Conservation (phyloP, 2,113 vertebrate genomes). For the Sceloporus tristichus region DNA sequence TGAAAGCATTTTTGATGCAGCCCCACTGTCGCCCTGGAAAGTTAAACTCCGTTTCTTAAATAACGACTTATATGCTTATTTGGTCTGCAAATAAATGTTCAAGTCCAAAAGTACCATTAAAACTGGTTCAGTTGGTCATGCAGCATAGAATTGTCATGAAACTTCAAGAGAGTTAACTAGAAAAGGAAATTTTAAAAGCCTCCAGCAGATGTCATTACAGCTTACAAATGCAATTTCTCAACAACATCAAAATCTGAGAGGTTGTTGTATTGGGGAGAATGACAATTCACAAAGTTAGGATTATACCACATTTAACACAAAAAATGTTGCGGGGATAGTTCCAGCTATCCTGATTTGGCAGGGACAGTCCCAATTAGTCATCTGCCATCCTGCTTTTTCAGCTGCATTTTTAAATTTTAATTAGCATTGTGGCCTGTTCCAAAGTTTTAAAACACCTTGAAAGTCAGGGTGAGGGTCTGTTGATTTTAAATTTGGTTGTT, state of each 20-base stretch:
- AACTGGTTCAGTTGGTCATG: background rate
- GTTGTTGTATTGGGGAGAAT: too few species aligned
- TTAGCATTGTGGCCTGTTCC: too few species aligned
- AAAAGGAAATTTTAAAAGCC: background rate
- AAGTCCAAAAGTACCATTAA: background rate
- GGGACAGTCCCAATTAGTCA: too few species aligned
- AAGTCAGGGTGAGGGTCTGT: too few species aligned
- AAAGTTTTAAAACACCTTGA: too few species aligned
- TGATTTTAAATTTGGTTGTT: too few species aligned
- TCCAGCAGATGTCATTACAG: conserved; percentile 40
- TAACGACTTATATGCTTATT: background rate
- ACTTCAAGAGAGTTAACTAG: background rate
- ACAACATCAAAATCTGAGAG: too few species aligned
- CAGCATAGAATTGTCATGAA: background rate
- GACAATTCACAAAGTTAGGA: too few species aligned
- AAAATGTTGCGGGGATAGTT: background rate
- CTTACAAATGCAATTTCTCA: background rate
- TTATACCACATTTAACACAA: background rate
- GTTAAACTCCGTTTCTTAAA: conserved; percentile 12
- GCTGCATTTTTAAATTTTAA: too few species aligned
- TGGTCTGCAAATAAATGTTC: background rate
- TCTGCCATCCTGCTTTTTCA: too few species aligned
- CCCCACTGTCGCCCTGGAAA: too few species aligned
- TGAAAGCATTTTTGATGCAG: background rate
- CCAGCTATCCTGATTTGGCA: too few species aligned